These are phyloP conservation scores for Tretioscincus oriximinensis DNA, from an alignment of 2,113 vertebrate species.

Conservation along the genomic window DNA sequence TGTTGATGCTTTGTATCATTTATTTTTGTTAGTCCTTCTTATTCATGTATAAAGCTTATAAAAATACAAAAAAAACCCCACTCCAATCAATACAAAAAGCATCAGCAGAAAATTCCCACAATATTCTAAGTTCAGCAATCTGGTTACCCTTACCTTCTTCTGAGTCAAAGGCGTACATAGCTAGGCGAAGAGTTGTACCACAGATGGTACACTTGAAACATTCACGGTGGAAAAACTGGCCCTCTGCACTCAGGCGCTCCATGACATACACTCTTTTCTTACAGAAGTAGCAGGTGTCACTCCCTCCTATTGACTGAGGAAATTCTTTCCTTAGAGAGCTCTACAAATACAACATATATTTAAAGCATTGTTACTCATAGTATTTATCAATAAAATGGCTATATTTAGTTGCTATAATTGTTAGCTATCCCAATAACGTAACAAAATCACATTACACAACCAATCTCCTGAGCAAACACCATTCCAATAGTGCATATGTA, in stretches of 20 bases:
- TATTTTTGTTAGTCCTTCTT: not conserved
- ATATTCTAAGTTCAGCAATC: not conserved
- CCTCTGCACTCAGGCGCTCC: slow-evolving; percentile 90
- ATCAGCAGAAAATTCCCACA: not conserved
- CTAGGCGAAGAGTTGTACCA: slow-evolving; percentile 79
- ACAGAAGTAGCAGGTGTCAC: slow-evolving; percentile 89
- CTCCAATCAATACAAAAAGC: no score
- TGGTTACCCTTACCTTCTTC: slow-evolving; percentile 78
- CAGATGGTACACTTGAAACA: slow-evolving; percentile 92
- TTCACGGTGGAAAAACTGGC: slow-evolving; percentile 93
- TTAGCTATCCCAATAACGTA: not conserved
- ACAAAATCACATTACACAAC: not conserved
- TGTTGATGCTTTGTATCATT: not conserved
- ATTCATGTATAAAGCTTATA: not conserved
- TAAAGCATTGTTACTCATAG: not conserved
- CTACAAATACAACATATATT: slow-evolving; percentile 63
- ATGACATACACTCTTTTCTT: slow-evolving; percentile 90
- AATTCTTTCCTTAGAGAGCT: slow-evolving; percentile 77
- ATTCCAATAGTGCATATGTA: no score
- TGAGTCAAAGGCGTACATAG: slow-evolving; percentile 86
- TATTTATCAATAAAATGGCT: not conserved
- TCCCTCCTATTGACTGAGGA: slow-evolving; percentile 81
- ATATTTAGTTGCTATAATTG: not conserved
- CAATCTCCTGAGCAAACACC: no score
- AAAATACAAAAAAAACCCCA: not conserved